A percentile compares a stretch with the other conserved stretches of the same genome.
Conservation (phyloP, 1,140 invertebrate genomes). For the Hydropsyche tenuis region DNA sequence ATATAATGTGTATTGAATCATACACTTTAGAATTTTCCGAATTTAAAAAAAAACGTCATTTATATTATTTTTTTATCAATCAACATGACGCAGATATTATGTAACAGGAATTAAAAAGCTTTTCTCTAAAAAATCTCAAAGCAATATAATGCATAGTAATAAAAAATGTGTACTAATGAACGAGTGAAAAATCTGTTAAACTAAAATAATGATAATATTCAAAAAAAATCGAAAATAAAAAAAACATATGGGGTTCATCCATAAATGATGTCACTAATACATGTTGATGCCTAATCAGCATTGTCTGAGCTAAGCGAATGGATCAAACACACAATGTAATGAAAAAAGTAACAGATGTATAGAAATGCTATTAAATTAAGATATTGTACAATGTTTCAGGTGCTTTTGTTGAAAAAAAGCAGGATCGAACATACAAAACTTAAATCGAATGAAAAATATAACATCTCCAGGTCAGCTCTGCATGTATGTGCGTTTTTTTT, state of each 20-base stretch:
- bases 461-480: constrained; percentile 38
- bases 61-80: not conserved
- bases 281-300: constrained; percentile 40
- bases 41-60: too few species aligned
- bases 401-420: constrained; percentile 12
- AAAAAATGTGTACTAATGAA: constrained; percentile 34
- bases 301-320: constrained; percentile 48
- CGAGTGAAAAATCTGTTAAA: constrained; percentile 27
- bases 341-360: constrained; percentile 12
- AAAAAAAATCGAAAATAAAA: constrained; percentile 39
- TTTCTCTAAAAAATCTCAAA: constrained; percentile 7
- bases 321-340: constrained; percentile 34
- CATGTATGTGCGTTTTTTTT: constrained; percentile 27
- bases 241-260: constrained; percentile 47
- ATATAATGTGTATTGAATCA: too few species aligned
- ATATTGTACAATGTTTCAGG: not conserved
- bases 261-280: constrained; percentile 50
- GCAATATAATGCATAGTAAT: constrained; percentile 16
- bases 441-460: constrained; percentile 3
- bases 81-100: not conserved
- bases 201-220: constrained; percentile 42
- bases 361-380: not conserved
- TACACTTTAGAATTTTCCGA: too few species aligned
- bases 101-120: not conserved
- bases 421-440: not conserved